A percentile compares a stretch with the other conserved stretches of the same genome.
Evolutionary conservation across 2,113 vertebrate species (phyloP).

Genomic region (Nicator chloris): DNA sequence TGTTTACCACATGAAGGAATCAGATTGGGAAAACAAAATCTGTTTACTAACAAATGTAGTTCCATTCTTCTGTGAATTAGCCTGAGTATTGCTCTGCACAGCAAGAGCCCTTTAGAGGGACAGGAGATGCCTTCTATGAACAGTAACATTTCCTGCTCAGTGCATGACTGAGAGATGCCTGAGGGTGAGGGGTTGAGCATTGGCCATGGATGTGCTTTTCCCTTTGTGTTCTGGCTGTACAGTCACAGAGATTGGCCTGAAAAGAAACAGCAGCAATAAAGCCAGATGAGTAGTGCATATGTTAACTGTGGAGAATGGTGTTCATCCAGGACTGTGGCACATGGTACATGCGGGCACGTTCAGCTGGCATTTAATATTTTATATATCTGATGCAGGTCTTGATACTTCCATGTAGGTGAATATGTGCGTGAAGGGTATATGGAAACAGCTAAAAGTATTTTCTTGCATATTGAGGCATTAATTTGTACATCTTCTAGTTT

Average conservation of each 20-base stretch:
- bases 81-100: not conserved
- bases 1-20: not conserved
- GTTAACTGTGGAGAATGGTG: not conserved
- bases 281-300: not conserved
- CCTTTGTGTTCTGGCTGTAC: not conserved
- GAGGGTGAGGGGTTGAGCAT: not conserved
- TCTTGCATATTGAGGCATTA: not conserved
- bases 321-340: not conserved
- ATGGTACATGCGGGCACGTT: not conserved
- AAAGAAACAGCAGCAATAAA: not conserved
- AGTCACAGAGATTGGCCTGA: not conserved
- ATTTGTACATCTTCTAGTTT: not conserved
- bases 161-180: not conserved
- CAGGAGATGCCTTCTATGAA: not conserved
- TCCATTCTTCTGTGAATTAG: not conserved
- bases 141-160: not conserved
- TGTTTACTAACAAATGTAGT: not conserved
- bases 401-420: accelerated
- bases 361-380: not conserved
- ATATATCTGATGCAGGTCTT: not conserved
- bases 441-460: not conserved
- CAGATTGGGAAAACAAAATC: not conserved
- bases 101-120: not conserved
- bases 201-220: not conserved
- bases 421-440: accelerated